Conservation (phyloP, 2,797 vertebrate species). For the Coilia nasus region DNA sequence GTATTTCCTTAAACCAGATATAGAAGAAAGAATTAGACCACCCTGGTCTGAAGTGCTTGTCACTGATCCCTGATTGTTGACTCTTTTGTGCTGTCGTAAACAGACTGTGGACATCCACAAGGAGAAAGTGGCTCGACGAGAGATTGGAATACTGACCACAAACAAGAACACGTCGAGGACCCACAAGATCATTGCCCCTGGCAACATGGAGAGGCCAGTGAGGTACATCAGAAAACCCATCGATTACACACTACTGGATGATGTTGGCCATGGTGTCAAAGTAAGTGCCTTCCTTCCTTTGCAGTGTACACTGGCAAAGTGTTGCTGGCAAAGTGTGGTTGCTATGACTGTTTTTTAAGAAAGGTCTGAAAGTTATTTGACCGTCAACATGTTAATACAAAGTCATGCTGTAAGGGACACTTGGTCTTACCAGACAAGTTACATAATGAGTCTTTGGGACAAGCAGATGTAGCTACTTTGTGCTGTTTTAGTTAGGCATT, state of each 20-base stretch:
- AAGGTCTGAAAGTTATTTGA: not conserved
- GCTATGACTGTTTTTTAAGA: not conserved
- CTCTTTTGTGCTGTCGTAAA: conserved; percentile 51
- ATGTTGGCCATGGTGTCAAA: conserved; percentile 97
- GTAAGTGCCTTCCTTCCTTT: conserved; percentile 70
- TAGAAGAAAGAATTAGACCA: not conserved
- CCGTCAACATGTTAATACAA: not conserved
- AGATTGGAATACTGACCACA: conserved; percentile 98
- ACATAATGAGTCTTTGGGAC: not conserved
- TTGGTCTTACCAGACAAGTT: not conserved
- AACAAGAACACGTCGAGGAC: conserved; percentile 99
- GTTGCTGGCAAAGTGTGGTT: not conserved
- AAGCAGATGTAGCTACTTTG: not conserved
- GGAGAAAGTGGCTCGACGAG: conserved; percentile 97
- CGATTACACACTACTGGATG: conserved; percentile 98
- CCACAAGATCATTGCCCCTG: conserved; percentile 98
- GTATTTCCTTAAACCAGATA: too few relatives aligned
- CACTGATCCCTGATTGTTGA: not conserved
- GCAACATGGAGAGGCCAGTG: conserved; percentile 97
- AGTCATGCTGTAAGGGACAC: not conserved
- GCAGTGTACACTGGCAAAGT: not conserved
- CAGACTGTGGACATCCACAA: conserved; percentile 99
- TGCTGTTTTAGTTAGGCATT: not conserved
- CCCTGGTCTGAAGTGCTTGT: not conserved
- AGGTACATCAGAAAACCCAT: conserved; percentile 99